A percentile compares a stretch with the other conserved stretches of the same genome.
These are phyloP conservation scores for Drosophila sordidula DNA, from an alignment of 2,888 invertebrate genomes.

Conservation along the genomic window DNA sequence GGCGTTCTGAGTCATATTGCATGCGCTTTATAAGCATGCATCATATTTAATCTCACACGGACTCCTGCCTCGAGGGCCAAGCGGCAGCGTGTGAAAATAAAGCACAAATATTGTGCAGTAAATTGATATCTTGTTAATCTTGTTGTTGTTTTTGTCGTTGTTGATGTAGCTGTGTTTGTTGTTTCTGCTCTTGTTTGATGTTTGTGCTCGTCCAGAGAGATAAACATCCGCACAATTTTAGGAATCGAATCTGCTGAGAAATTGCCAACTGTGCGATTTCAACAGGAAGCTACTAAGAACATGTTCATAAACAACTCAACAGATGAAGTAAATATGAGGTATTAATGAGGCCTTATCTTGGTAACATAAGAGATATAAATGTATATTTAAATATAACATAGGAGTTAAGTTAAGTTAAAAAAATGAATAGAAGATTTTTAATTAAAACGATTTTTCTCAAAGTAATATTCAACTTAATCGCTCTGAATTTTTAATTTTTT, in stretches of 20 bases:
- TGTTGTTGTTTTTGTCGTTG: constrained; percentile 9
- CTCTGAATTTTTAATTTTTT: no score
- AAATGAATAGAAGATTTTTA: no score
- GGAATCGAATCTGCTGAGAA: constrained; percentile 33
- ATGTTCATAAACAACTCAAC: constrained; percentile 26
- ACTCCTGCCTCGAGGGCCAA: constrained; percentile 19
- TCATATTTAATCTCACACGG: constrained; percentile 51
- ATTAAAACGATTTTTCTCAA: no score
- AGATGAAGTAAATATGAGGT: constrained; percentile 5
- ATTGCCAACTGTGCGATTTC: constrained; percentile 31
- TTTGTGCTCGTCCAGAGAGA: constrained; percentile 23
- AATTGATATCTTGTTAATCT: constrained; percentile 63
- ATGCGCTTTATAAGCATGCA: constrained; percentile 36
- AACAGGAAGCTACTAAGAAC: constrained; percentile 27
- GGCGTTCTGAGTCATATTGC: constrained; percentile 37
- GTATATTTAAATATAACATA: no score
- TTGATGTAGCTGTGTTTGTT: constrained; percentile 9
- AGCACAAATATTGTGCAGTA: constrained; percentile 54
- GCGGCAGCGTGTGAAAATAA: constrained; percentile 66
- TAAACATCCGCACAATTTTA: constrained; percentile 67
- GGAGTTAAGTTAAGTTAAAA: no score
- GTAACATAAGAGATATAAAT: no score
- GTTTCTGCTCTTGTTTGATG: constrained; percentile 43
- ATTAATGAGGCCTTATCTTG: no score
- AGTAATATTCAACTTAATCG: no score